Conservation (phyloP, 2,797 vertebrate genomes). For the Galaxias olidus region DNA sequence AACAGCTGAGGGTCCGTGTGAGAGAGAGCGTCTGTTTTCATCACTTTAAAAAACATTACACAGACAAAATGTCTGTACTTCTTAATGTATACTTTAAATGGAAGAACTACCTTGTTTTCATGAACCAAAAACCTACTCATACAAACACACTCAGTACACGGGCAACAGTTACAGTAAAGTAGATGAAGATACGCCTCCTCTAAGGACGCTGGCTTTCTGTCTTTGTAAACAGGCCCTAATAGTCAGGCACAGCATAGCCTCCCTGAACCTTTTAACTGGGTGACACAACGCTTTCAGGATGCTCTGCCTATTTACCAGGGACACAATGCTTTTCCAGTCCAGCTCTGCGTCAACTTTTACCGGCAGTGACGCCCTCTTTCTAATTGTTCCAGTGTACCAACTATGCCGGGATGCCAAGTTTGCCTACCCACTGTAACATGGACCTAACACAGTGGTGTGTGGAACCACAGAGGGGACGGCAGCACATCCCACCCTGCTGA, state of each 20-base stretch:
- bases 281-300: constrained; percentile 24
- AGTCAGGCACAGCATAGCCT: constrained; percentile 7
- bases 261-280: constrained; percentile 31
- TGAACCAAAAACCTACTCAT: constrained; percentile 1
- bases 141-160: not conserved
- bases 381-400: constrained; percentile 29
- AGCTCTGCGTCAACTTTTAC: constrained; percentile 35
- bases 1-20: too few relatives aligned
- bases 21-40: too few relatives aligned
- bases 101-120: not conserved
- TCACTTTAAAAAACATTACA: too few relatives aligned
- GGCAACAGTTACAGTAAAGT: constrained; percentile 12
- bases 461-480: constrained; percentile 12
- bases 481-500: not conserved
- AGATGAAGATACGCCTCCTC: constrained; percentile 13
- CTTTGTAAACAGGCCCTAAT: constrained; percentile 42
- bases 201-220: constrained; percentile 10
- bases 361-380: constrained; percentile 24
- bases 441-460: constrained; percentile 41
- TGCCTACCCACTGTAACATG: constrained; percentile 15
- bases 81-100: not conserved
- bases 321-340: constrained; percentile 33
- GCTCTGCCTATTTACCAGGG: constrained; percentile 8
- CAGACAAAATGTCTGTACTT: too few relatives aligned
- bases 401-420: constrained; percentile 26